Conservation (phyloP, 1,140 invertebrate species). For the Micrasema minimum region DNA sequence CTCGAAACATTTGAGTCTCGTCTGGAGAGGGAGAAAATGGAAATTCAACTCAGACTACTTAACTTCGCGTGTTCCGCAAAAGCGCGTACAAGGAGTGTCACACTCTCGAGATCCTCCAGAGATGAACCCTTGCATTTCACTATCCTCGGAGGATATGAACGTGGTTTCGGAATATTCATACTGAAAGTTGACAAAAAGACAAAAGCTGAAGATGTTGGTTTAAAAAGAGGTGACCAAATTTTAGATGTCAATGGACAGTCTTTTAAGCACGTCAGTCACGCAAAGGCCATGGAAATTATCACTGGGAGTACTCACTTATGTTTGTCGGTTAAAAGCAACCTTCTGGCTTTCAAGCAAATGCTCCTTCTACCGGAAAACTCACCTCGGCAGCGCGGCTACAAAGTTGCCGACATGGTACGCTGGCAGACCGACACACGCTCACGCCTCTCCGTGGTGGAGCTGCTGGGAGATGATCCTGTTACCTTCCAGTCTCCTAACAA, state of each 20-base stretch:
- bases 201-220: slow-evolving; percentile 94
- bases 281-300: slow-evolving; percentile 91
- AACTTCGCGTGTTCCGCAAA: slow-evolving; percentile 98
- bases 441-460: slow-evolving; percentile 72
- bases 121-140: slow-evolving; percentile 94
- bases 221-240: slow-evolving; percentile 97
- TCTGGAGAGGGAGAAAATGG: slow-evolving; percentile 87
- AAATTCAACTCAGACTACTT: slow-evolving; percentile 82
- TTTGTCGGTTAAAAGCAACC: slow-evolving; percentile 97
- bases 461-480: slow-evolving; percentile 81
- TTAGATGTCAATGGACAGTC: slow-evolving; percentile 97
- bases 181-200: slow-evolving; percentile 92
- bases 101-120: slow-evolving; percentile 88
- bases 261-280: slow-evolving; percentile 91
- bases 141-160: slow-evolving; percentile 93
- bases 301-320: slow-evolving; percentile 94
- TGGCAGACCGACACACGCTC: slow-evolving; percentile 73
- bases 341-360: slow-evolving; percentile 87
- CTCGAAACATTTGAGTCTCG: slow-evolving; percentile 92
- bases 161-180: slow-evolving; percentile 93
- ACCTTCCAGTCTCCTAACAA: slow-evolving; percentile 89
- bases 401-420: slow-evolving; percentile 61
- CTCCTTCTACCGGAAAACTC: slow-evolving; percentile 87
- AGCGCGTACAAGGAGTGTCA: slow-evolving; percentile 90
- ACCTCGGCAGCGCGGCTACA: slow-evolving; percentile 73